phyloP scores from a whole-genome alignment of 2,113 vertebrate genomes.

The Uria lomvia region DNA sequence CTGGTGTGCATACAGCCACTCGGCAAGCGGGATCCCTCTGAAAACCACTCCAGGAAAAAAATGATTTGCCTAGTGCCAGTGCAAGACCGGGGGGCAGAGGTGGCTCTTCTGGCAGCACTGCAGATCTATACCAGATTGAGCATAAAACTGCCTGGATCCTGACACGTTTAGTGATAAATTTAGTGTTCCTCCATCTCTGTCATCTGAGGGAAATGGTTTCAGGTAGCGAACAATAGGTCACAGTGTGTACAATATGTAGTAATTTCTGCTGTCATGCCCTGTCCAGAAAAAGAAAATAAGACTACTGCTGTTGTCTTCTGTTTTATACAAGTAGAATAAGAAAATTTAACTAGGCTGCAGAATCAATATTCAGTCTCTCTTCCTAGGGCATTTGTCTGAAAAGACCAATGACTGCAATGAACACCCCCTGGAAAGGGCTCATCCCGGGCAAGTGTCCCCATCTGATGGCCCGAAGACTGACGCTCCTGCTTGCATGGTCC shows the following conservation, averaged over 20 bases:
- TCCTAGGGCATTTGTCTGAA: neutral
- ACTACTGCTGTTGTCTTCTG: neutral
- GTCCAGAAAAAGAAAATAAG: neutral
- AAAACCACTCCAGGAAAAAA: neutral
- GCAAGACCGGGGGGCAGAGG: neutral
- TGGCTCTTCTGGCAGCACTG: neutral
- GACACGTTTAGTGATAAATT: neutral
- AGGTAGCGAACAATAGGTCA: neutral
- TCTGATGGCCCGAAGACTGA: neutral
- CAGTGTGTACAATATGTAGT: rapidly evolving
- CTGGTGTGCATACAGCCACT: neutral
- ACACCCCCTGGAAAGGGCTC: neutral
- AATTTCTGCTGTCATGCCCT: neutral
- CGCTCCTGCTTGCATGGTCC: neutral
- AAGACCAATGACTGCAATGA: neutral
- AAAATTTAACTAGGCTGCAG: neutral
- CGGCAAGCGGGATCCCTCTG: neutral
- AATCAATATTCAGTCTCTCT: neutral
- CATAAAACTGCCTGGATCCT: neutral
- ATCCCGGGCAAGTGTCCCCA: neutral
- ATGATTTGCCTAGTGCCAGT: neutral
- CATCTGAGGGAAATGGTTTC: neutral
- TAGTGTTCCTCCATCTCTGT: neutral
- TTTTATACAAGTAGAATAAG: neutral
- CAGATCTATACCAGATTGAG: neutral